These are phyloP conservation scores for Ictidomys tridecemlineatus DNA, from an alignment of 2,113 vertebrate species.

Conservation along the genomic window DNA sequence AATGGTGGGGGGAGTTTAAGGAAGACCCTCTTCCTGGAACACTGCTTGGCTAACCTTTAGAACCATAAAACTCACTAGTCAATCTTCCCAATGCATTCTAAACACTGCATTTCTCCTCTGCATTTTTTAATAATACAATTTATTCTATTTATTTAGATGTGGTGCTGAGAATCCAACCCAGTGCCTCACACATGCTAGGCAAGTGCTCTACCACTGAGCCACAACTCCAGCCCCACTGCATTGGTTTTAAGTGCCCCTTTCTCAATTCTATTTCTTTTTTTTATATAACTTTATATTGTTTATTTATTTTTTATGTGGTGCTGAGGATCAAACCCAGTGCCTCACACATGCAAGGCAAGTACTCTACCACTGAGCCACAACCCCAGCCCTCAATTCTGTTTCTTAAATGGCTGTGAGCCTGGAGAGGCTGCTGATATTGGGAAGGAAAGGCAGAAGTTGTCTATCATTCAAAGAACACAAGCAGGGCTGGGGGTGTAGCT, in stretches of 20 bases:
- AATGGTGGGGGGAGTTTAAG: conserved; percentile 7
- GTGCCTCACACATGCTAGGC: no score
- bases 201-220: no score
- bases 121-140: no score
- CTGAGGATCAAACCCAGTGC: no score
- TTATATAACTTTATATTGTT: no score
- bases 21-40: background rate
- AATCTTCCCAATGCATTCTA: background rate
- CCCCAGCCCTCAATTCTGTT: background rate
- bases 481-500: background rate
- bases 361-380: no score
- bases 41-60: conserved; percentile 2
- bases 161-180: no score
- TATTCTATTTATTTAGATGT: no score
- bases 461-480: background rate
- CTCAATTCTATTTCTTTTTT: conserved; percentile 12
- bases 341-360: no score
- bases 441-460: background rate
- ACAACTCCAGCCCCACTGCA: no score
- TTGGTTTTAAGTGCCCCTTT: no score
- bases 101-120: conserved; percentile 14
- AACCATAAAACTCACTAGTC: background rate
- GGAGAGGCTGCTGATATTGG: background rate
- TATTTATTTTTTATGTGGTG: no score
- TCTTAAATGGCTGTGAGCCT: conserved; percentile 1